Conservation (phyloP, 1,140 invertebrate species). For the Drosophila kohkoa region DNA sequence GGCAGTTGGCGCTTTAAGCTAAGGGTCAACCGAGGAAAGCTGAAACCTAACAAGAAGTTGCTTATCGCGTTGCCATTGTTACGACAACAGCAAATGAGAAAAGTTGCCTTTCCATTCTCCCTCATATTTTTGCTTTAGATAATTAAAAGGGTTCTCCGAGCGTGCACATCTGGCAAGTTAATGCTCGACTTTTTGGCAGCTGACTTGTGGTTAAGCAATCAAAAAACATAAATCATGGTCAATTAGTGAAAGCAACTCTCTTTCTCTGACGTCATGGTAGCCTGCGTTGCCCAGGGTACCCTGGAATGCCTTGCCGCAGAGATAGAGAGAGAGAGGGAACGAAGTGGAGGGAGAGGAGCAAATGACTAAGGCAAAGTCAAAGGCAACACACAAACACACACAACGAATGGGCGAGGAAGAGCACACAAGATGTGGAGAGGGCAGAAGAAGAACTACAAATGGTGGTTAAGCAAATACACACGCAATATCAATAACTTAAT, state of each 20-base stretch:
- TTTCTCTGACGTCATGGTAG: constrained; percentile 43
- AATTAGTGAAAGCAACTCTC: constrained; percentile 54
- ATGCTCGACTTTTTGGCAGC: constrained; percentile 48
- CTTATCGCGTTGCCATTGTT: constrained; percentile 4
- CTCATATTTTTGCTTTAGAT: constrained; percentile 25
- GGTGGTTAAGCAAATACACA: constrained; percentile 36
- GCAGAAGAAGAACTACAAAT: constrained; percentile 12
- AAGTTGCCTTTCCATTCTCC: constrained; percentile 41
- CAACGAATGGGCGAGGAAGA: not conserved
- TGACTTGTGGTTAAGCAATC: constrained; percentile 77
- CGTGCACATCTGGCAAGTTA: constrained; percentile 33
- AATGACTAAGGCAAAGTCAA: constrained; percentile 36
- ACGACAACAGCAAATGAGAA: constrained; percentile 55
- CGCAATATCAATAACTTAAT: constrained; percentile 82
- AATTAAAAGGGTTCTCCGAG: constrained; percentile 66
- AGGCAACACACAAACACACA: no score
- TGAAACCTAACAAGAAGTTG: constrained; percentile 8
- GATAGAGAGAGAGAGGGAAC: not conserved
- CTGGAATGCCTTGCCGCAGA: not conserved
- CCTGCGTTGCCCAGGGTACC: constrained; percentile 13
- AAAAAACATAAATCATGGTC: constrained; percentile 76
- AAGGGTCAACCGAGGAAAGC: constrained; percentile 18
- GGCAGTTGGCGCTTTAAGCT: constrained; percentile 41
- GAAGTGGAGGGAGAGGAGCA: not conserved
- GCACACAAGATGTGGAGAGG: not conserved